phyloP scores from a whole-genome alignment of 2,888 invertebrate genomes.

The Timema podura region DNA sequence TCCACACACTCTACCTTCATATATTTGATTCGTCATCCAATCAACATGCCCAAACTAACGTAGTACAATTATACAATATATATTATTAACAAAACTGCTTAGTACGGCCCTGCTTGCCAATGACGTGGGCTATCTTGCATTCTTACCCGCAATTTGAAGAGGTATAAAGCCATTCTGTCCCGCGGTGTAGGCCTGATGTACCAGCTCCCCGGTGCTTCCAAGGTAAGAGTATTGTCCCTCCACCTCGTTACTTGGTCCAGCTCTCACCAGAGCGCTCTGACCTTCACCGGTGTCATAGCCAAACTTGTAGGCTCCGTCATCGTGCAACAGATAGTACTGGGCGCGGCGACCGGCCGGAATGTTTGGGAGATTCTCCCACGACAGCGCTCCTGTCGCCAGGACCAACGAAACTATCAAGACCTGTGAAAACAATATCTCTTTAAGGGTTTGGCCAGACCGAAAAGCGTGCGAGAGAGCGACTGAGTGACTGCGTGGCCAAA shows the following conservation, averaged over 20 bases:
- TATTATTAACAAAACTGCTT: no score
- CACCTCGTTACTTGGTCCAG: constrained; percentile 40
- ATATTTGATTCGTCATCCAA: no score
- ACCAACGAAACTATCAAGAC: background rate
- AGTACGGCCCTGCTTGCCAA: no score
- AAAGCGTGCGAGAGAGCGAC: no score
- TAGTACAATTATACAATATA: background rate
- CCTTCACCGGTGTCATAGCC: constrained; percentile 45
- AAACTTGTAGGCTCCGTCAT: constrained; percentile 43
- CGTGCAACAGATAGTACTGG: constrained; percentile 43
- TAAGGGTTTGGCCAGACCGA: no score
- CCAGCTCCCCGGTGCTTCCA: constrained; percentile 36
- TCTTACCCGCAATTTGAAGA: background rate
- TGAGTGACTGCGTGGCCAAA: no score
- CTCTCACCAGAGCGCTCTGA: constrained; percentile 40
- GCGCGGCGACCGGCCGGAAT: constrained; percentile 40
- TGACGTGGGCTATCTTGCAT: no score
- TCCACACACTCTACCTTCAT: no score
- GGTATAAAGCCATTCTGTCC: constrained; percentile 41
- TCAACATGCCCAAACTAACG: no score
- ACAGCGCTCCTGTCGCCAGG: background rate
- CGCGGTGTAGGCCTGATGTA: constrained; percentile 41
- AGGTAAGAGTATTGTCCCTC: constrained; percentile 40
- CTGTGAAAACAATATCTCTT: no score
- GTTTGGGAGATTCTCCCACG: constrained; percentile 40